phyloP scores from a whole-genome alignment of 2,113 vertebrate species.

The Anser brachyrhynchus region DNA sequence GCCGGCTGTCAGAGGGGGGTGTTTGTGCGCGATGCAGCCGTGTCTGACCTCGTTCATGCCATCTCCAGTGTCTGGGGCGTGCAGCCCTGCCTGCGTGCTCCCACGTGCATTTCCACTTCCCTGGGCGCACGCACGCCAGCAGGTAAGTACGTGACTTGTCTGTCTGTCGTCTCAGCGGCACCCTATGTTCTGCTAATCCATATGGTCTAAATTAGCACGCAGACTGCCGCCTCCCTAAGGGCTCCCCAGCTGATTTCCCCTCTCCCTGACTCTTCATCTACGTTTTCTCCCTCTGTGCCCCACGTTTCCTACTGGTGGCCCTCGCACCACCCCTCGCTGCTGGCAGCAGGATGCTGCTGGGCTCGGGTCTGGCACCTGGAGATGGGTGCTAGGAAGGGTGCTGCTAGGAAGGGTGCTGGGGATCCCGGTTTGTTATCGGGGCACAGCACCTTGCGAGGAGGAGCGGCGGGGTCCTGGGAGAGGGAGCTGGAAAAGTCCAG shows the following conservation, averaged over 20 bases:
- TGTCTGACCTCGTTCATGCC: background rate
- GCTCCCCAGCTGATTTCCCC: background rate
- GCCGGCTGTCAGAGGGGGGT: accelerated
- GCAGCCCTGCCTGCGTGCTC: background rate
- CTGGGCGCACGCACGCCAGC: no score
- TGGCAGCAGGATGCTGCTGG: background rate
- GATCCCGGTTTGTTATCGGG: no score
- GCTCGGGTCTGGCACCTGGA: background rate
- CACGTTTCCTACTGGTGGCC: background rate
- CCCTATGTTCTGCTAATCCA: background rate
- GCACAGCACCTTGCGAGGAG: no score
- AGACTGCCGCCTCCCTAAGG: no score
- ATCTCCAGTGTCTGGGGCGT: no score
- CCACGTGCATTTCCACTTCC: background rate
- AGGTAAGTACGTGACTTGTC: no score
- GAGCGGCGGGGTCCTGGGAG: no score
- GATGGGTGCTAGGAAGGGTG: background rate
- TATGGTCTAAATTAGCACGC: no score
- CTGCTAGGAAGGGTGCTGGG: no score
- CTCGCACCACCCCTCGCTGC: no score
- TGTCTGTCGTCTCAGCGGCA: background rate
- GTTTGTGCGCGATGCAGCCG: accelerated
- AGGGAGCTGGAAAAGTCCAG: background rate
- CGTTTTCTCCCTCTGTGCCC: background rate
- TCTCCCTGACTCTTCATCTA: background rate